Base-by-base conservation (phyloP, 2,113 vertebrate species). In the Apodemus speciosus region DNA sequence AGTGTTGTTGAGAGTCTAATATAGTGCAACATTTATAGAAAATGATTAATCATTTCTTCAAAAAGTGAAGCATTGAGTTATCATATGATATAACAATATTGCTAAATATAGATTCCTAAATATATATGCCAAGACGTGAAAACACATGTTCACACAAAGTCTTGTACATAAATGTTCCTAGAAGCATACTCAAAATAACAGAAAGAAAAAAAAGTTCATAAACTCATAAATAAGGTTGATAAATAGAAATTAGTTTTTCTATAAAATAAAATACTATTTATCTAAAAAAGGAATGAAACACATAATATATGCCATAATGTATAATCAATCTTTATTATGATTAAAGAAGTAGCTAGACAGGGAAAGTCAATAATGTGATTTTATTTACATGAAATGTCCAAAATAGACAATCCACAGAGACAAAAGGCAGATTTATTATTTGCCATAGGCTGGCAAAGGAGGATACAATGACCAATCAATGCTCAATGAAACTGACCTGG, bases 221-320 rank as follows among this genome's bases (percentile, higher is more conserved):
- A 92, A 51, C 38, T 72, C 46, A 56, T 80, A 60, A 60, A 16
- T 13, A 40, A 60, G n/a, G 25, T 49, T 30, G 2, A 75, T 40
- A 87, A 76, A 58, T n/a, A 86, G 88, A 80, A 40, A 35, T 21
- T 88, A 14, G 30, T 84, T 7, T 76, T 16, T 35, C 7, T 11
- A 49, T 77, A 73, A 2, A 62, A 66, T 9, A 40, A 80, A 96
- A 88, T 40, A 43, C 51, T 81, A 88, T 88, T 92, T 27, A 88
- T 60, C 56, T 64, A 71, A 76, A 81, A 96, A 93, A 87, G 4
- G 9, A 83, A 68, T 84, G 49, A 77, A 53, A 32, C 77, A n/a
- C 30, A 94, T 64, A 51, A 56, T 85, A 25, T 4, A 14, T 64
- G 4, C 6, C 49, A 46, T 79, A 94, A 87, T 9, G 30, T 72